A percentile compares a stretch with the other conserved stretches of the same genome.
phyloP scores from a whole-genome alignment of 2,888 invertebrate genomes.

The Anticlea derivata region DNA sequence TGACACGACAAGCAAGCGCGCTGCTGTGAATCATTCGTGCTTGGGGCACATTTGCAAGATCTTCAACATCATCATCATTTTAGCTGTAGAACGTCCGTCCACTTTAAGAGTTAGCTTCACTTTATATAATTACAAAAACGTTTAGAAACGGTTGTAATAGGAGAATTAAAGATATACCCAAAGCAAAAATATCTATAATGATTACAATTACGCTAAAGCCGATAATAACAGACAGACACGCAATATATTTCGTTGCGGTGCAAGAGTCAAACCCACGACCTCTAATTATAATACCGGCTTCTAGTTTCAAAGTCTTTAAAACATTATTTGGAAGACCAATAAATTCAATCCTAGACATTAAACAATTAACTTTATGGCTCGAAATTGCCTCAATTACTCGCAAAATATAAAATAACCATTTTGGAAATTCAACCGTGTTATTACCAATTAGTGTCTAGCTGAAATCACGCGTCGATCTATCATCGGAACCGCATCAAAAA shows the following conservation, averaged over 20 bases:
- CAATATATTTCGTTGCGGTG: constrained; percentile 16
- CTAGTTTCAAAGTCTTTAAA: constrained; percentile 5
- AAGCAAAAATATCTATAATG: not conserved
- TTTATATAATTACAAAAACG: no score
- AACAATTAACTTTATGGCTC: constrained; percentile 37
- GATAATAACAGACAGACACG: constrained; percentile 15
- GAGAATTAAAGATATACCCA: not conserved
- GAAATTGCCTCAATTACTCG: constrained; percentile 39
- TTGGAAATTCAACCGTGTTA: constrained; percentile 32
- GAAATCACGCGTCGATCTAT: constrained; percentile 34
- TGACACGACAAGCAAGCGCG: no score
- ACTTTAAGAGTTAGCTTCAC: no score
- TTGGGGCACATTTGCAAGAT: no score
- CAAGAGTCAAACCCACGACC: constrained; percentile 13
- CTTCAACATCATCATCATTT: no score
- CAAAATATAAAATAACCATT: constrained; percentile 33
- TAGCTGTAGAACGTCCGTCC: no score
- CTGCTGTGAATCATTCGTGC: no score
- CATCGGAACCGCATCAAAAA: constrained; percentile 35
- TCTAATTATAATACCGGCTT: constrained; percentile 19
- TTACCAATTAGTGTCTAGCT: constrained; percentile 34
- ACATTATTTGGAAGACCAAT: constrained; percentile 10
- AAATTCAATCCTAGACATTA: constrained; percentile 25
- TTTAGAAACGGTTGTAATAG: not conserved
- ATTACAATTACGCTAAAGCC: constrained; percentile 2